Conservation (phyloP, 2,797 vertebrate species). For the Semotilus atromaculatus region DNA sequence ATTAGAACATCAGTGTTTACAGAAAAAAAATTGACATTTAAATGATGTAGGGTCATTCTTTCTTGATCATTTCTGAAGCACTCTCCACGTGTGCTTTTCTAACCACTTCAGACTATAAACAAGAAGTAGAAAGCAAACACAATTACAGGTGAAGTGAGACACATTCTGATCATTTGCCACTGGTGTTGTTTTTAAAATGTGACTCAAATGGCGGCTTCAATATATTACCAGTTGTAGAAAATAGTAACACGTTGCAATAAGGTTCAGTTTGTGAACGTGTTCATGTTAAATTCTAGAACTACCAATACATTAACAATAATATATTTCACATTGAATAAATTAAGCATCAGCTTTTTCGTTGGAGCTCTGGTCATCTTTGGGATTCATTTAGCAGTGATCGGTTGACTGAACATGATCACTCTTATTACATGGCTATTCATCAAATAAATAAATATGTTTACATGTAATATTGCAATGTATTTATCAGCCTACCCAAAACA, state of each 20-base stretch:
- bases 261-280: neutral
- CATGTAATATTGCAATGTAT: neutral
- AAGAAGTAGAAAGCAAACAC: neutral
- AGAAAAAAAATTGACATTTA: too few relatives aligned
- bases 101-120: conserved; percentile 9
- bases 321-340: neutral
- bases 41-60: conserved; percentile 22
- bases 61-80: conserved; percentile 16
- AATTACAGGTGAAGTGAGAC: neutral
- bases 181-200: neutral
- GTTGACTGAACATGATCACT: neutral
- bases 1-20: conserved; percentile 37
- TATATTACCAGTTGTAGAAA: neutral
- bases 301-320: neutral
- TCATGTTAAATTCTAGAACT: neutral
- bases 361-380: neutral
- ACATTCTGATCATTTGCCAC: neutral
- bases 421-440: neutral
- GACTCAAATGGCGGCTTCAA: neutral
- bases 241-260: neutral
- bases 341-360: neutral
- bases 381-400: neutral
- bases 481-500: neutral
- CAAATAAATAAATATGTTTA: neutral
- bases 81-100: conserved; percentile 12